Percentiles rank a stretch among this genome's conserved stretches.
Evolutionary conservation across 2,888 invertebrate species (phyloP).

Genomic region (Polylopha cassiicola): DNA sequence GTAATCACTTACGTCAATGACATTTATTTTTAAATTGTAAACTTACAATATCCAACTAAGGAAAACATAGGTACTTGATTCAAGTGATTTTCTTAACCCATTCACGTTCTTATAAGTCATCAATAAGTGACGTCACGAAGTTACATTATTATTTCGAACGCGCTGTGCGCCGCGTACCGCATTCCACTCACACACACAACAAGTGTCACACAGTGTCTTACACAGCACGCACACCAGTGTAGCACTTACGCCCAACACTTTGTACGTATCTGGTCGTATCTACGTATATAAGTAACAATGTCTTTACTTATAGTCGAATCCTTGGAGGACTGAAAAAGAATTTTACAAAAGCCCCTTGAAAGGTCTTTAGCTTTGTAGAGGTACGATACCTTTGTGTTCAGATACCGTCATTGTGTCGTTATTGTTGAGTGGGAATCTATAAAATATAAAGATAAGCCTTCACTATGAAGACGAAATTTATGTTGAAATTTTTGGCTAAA

Average conservation of each 20-base stretch:
- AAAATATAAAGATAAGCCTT: too few relatives aligned
- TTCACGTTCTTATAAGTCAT: conserved; percentile 15
- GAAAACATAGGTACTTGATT: too few relatives aligned
- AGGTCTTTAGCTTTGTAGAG: too few relatives aligned
- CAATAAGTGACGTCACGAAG: conserved; percentile 37
- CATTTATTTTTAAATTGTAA: too few relatives aligned
- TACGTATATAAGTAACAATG: conserved; percentile 43
- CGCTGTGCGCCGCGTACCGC: conserved; percentile 29
- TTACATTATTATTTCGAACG: conserved; percentile 21
- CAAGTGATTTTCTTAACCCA: too few relatives aligned
- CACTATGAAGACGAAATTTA: too few relatives aligned
- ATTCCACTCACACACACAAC: conserved; percentile 49
- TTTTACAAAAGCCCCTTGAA: conserved; percentile 68
- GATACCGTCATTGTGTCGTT: too few relatives aligned
- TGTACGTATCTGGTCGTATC: conserved; percentile 42
- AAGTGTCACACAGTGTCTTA: conserved; percentile 31
- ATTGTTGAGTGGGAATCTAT: too few relatives aligned
- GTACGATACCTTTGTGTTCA: too few relatives aligned
- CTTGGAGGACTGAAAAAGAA: conserved; percentile 68
- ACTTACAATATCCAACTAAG: too few relatives aligned
- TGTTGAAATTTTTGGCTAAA: too few relatives aligned
- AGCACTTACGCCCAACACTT: conserved; percentile 50
- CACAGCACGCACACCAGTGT: conserved; percentile 50
- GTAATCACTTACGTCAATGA: too few relatives aligned
- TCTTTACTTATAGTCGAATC: conserved; percentile 51